A percentile compares a stretch with the other conserved stretches of the same genome.
Conservation (phyloP, 2,888 invertebrate species). For the Abscondita cerata region DNA sequence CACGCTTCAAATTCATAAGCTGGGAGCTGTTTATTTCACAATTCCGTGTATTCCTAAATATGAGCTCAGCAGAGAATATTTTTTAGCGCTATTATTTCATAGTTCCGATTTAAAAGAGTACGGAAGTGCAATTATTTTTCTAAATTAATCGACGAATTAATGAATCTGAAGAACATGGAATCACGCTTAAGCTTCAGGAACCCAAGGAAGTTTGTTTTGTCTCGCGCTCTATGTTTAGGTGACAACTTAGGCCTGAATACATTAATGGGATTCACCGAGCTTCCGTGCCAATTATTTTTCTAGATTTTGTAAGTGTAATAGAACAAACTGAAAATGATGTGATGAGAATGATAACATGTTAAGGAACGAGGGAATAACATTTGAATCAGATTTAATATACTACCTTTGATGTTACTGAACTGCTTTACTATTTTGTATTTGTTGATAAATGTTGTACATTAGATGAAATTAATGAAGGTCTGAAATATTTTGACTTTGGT, state of each 20-base stretch:
- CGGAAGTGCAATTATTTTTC: constrained; percentile 13
- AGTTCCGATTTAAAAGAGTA: background rate
- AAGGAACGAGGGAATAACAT: background rate
- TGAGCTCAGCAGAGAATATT: constrained; percentile 12
- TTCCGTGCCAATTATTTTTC: constrained; percentile 35
- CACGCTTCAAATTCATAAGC: constrained; percentile 39
- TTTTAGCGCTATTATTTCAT: constrained; percentile 6
- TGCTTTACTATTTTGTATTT: constrained; percentile 28
- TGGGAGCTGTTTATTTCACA: constrained; percentile 28
- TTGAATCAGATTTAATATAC: constrained; percentile 6
- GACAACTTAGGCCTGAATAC: constrained; percentile 39
- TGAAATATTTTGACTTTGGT: background rate
- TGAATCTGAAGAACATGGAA: constrained; percentile 7
- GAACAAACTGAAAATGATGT: constrained; percentile 6
- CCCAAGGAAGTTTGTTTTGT: constrained; percentile 25
- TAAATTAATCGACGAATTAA: constrained; percentile 9
- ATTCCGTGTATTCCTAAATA: background rate
- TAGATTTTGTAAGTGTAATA: constrained; percentile 25
- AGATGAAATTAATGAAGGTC: background rate
- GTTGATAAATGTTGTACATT: constrained; percentile 13
- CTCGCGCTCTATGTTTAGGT: constrained; percentile 28
- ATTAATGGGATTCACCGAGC: constrained; percentile 35
- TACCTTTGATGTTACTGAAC: constrained; percentile 22
- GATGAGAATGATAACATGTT: constrained; percentile 10
- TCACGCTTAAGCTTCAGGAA: background rate